These are phyloP conservation scores for Caenorhabditis zanzibari DNA, from an alignment of 2,888 invertebrate genomes.

Conservation along the genomic window DNA sequence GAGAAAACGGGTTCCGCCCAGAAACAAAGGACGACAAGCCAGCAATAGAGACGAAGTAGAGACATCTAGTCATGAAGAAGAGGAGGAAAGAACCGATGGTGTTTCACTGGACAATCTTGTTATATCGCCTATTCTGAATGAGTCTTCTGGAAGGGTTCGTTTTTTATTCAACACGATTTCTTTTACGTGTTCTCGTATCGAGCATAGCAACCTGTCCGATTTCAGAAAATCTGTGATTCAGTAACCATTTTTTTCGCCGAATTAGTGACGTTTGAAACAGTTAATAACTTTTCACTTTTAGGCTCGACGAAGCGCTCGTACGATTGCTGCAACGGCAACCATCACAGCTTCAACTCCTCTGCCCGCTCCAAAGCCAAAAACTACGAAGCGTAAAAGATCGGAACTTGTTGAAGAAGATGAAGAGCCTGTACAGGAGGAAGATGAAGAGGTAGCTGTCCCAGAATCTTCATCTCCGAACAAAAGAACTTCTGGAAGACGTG, in stretches of 20 bases:
- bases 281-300: background rate
- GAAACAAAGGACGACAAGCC: background rate
- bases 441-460: background rate
- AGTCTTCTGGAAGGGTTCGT: slow-evolving; percentile 35
- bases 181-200: too few relatives aligned
- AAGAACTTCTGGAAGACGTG: slow-evolving; percentile 21
- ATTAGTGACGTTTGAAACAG: too few relatives aligned
- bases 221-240: too few relatives aligned
- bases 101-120: slow-evolving; percentile 37
- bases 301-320: slow-evolving; percentile 41
- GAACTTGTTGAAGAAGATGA: slow-evolving; percentile 10
- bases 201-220: too few relatives aligned
- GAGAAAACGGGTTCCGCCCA: slow-evolving; percentile 1
- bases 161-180: background rate
- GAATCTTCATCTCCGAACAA: slow-evolving; percentile 20
- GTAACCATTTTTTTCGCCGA: too few relatives aligned
- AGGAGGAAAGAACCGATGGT: slow-evolving; percentile 1
- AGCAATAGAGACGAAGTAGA: background rate
- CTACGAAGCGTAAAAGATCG: slow-evolving; percentile 19
- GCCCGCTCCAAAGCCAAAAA: slow-evolving; percentile 17
- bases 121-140: slow-evolving; percentile 39
- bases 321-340: background rate
- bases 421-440: slow-evolving; percentile 9
- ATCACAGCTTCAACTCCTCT: slow-evolving; percentile 49
- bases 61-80: slow-evolving; percentile 19